Conservation (phyloP, 2,888 invertebrate genomes). For the Latheticus oryzae region DNA sequence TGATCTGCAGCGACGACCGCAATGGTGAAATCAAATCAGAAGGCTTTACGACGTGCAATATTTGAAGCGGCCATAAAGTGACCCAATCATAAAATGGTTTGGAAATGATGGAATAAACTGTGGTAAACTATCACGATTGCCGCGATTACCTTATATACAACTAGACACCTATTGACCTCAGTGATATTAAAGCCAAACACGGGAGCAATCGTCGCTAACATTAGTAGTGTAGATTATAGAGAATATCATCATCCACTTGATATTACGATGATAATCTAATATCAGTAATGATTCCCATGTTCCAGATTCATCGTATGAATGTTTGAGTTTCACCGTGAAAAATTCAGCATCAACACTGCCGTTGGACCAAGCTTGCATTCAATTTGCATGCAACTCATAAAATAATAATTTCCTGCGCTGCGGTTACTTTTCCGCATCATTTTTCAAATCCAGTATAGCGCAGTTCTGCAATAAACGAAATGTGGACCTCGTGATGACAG, state of each 20-base stretch:
- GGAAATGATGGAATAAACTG: conserved; percentile 12
- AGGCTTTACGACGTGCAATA: conserved; percentile 6
- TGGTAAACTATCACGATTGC: conserved; percentile 2
- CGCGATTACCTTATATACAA: conserved; percentile 8
- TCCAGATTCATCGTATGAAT: conserved; percentile 16
- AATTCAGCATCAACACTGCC: conserved; percentile 18
- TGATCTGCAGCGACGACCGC: conserved; percentile 9
- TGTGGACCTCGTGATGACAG: conserved; percentile 9
- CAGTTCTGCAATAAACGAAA: conserved; percentile 11
- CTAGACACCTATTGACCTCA: conserved; percentile 10
- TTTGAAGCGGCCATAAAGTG: conserved; percentile 10
- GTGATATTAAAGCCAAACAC: conserved; percentile 19
- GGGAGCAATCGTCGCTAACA: conserved; percentile 24
- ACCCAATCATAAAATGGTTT: conserved; percentile 12
- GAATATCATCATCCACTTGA: conserved; percentile 18
- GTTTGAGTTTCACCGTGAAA: conserved; percentile 10
- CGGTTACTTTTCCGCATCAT: conserved; percentile 26
- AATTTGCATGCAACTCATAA: conserved; percentile 25
- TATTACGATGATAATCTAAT: conserved; percentile 18
- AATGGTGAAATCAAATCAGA: conserved; percentile 3
- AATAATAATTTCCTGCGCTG: conserved; percentile 22
- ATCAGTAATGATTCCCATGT: conserved; percentile 22
- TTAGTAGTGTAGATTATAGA: conserved; percentile 27
- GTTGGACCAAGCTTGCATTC: conserved; percentile 9
- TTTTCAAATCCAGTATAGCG: conserved; percentile 18